phyloP scores from a whole-genome alignment of 2,113 vertebrate genomes.

The Sciurus niger region DNA sequence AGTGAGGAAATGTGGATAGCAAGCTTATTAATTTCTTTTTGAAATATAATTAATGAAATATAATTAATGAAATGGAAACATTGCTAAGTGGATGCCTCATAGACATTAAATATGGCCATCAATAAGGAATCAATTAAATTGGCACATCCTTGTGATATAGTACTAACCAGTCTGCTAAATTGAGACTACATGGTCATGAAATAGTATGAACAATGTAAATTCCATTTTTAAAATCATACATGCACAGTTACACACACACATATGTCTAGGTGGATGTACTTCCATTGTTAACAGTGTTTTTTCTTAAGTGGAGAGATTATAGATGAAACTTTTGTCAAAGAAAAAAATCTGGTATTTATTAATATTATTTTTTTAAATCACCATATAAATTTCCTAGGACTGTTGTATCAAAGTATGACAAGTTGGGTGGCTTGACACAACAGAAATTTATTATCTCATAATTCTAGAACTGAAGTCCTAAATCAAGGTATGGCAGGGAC shows the following conservation, averaged over 20 bases:
- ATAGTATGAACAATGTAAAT: not conserved
- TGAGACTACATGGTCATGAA: not conserved
- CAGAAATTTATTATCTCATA: not conserved
- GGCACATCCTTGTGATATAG: not conserved
- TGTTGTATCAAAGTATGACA: not conserved
- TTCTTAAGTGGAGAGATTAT: not conserved
- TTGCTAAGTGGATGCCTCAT: constrained; percentile 18
- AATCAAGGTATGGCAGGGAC: not conserved
- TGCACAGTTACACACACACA: not conserved
- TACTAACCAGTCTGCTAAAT: not conserved
- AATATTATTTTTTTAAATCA: not conserved
- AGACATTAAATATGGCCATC: not conserved
- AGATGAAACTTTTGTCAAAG: not conserved
- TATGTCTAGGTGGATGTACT: not conserved
- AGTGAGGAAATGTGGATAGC: not conserved
- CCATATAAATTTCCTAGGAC: not conserved
- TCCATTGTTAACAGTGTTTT: not conserved
- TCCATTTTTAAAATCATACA: not conserved
- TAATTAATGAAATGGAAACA: not conserved
- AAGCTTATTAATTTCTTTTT: constrained; percentile 12
- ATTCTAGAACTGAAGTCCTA: not conserved
- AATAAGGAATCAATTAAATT: not conserved
- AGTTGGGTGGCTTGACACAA: not conserved
- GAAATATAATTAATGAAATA: not conserved
- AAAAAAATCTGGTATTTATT: not conserved